These are phyloP conservation scores for Margarornis squamiger DNA, from an alignment of 2,797 vertebrate genomes.

Conservation along the genomic window DNA sequence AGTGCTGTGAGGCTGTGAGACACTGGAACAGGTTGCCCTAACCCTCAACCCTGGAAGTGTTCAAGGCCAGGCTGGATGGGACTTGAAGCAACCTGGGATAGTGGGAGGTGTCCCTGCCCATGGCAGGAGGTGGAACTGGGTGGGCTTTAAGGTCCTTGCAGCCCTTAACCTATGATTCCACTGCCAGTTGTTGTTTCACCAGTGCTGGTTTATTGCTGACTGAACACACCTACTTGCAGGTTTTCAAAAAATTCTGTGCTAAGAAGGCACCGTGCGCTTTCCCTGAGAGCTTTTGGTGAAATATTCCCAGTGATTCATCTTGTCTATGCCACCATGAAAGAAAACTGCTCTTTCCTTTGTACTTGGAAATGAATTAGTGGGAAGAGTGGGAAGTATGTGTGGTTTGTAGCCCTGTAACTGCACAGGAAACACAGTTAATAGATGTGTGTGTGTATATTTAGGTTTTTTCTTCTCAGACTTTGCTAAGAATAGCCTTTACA, in stretches of 20 bases:
- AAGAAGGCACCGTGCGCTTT: background rate
- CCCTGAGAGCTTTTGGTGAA: background rate
- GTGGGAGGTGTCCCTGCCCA: background rate
- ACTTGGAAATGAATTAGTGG: background rate
- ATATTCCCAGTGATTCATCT: background rate
- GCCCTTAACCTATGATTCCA: background rate
- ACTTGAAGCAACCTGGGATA: fast-evolving
- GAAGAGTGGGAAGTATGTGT: background rate
- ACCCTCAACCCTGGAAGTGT: background rate
- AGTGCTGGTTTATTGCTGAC: background rate
- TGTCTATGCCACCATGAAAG: background rate
- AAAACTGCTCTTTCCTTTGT: background rate
- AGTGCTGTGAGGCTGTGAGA: background rate
- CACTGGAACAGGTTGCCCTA: background rate
- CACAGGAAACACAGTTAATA: background rate
- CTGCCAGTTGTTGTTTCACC: background rate
- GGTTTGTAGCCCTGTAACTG: background rate
- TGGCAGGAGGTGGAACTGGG: background rate
- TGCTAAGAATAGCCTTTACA: background rate
- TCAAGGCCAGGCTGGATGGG: background rate
- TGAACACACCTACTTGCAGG: background rate
- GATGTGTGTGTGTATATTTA: fast-evolving
- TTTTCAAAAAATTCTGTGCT: background rate
- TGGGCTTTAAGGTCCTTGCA: background rate
- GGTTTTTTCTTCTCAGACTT: background rate